These are phyloP conservation scores for Prionailurus bengalensis DNA, from an alignment of 2,113 vertebrate genomes.

Conservation along the genomic window DNA sequence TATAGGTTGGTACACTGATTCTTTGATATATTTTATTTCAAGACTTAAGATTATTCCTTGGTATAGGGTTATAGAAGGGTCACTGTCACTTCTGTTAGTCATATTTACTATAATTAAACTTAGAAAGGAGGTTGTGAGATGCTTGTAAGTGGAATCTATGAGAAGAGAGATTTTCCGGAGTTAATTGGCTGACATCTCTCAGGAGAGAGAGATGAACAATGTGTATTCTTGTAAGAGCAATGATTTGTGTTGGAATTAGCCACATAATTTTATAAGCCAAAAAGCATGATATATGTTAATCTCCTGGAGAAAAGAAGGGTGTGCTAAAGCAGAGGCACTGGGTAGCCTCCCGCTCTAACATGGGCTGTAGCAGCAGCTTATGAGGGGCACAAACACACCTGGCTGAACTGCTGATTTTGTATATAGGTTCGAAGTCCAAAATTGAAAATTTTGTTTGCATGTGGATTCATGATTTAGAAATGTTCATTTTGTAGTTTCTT, in stretches of 20 bases:
- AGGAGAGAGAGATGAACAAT: not conserved
- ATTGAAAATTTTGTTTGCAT: conserved; percentile 2
- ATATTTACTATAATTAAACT: not conserved
- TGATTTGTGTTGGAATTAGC: not conserved
- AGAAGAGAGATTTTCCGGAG: not conserved
- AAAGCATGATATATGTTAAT: not conserved
- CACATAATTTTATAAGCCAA: not conserved
- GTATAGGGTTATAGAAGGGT: not conserved
- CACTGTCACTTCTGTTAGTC: not conserved
- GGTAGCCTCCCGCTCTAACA: not conserved
- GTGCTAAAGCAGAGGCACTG: not conserved
- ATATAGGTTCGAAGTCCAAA: not conserved
- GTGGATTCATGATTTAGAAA: conserved; percentile 21
- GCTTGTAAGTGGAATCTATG: not conserved
- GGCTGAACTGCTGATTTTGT: not conserved
- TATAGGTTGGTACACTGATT: not conserved
- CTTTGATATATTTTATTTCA: conserved; percentile 35
- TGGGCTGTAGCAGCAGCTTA: not conserved
- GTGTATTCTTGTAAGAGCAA: not conserved
- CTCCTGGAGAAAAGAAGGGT: not conserved
- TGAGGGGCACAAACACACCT: not conserved
- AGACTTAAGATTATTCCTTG: not conserved
- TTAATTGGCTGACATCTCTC: conserved; percentile 29
- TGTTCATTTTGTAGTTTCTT: not conserved
- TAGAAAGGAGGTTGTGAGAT: not conserved